Conservation (phyloP, 2,113 vertebrate genomes). For the Capricornis sumatraensis region DNA sequence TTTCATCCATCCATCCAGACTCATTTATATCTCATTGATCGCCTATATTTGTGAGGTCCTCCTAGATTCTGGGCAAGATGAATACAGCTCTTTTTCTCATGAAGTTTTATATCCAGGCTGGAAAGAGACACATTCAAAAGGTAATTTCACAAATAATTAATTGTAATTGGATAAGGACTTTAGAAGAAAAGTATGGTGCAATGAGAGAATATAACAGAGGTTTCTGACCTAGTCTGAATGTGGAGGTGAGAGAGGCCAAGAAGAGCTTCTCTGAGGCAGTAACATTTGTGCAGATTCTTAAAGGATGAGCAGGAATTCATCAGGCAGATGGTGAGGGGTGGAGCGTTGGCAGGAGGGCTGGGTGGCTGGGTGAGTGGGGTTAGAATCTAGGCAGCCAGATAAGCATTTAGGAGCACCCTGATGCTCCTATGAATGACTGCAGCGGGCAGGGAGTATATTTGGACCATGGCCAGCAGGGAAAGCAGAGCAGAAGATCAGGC, state of each 20-base stretch:
- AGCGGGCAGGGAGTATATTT: not conserved
- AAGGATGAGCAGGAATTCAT: not conserved
- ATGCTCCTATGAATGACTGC: not conserved
- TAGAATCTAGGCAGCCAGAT: not conserved
- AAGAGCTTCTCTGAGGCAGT: not conserved
- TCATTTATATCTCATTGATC: not conserved
- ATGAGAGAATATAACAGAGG: not conserved
- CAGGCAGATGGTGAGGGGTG: not conserved
- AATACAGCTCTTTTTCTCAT: not conserved
- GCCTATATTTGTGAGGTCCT: not conserved
- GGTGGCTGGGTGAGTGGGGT: not conserved
- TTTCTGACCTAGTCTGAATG: not conserved
- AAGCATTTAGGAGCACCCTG: not conserved
- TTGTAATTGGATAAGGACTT: not conserved
- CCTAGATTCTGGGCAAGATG: not conserved
- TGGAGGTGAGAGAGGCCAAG: not conserved
- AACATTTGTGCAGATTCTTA: not conserved
- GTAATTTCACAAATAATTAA: not conserved
- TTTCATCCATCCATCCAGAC: not conserved
- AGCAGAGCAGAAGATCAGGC: no score
- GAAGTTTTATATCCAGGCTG: not conserved
- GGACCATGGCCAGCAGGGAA: not conserved
- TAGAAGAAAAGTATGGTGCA: not conserved
- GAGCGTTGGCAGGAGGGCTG: not conserved
- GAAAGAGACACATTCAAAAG: not conserved